Evolutionary conservation across 2,797 vertebrate genomes (phyloP).

Genomic region (Labroides dimidiatus): DNA sequence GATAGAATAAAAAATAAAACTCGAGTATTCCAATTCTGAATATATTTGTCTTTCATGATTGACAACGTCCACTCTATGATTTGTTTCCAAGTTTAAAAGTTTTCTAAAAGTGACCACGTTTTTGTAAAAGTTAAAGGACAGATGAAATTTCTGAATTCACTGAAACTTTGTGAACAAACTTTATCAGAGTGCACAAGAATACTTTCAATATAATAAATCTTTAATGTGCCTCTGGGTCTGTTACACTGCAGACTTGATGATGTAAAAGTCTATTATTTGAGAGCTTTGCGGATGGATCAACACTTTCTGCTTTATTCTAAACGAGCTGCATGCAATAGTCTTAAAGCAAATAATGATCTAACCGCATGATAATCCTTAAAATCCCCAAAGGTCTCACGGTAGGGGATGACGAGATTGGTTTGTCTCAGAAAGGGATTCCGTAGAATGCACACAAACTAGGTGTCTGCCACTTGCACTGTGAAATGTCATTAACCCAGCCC

Average conservation of each 20-base stretch:
- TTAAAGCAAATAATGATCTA: too few relatives aligned
- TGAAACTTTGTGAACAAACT: conserved; percentile 2
- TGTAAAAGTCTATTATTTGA: background rate
- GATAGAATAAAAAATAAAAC: background rate
- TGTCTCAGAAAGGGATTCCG: conserved; percentile 3
- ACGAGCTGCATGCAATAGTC: background rate
- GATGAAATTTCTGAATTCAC: background rate
- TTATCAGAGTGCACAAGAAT: background rate
- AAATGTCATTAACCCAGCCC: background rate
- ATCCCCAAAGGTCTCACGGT: too few relatives aligned
- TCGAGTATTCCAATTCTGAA: background rate
- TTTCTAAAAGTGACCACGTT: background rate
- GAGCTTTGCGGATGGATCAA: background rate
- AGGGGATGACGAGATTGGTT: background rate
- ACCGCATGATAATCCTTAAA: background rate
- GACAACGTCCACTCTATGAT: too few relatives aligned
- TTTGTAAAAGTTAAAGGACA: background rate
- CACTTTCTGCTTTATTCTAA: background rate
- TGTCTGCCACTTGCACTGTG: background rate
- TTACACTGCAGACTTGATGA: background rate
- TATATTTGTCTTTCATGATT: too few relatives aligned
- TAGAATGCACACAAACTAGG: background rate
- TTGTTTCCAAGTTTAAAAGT: conserved; percentile 1
- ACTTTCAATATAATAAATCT: background rate
- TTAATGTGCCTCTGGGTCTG: background rate